These are phyloP conservation scores for Sebastes kiyomatsui DNA, from an alignment of 2,797 vertebrate species.

Conservation along the genomic window DNA sequence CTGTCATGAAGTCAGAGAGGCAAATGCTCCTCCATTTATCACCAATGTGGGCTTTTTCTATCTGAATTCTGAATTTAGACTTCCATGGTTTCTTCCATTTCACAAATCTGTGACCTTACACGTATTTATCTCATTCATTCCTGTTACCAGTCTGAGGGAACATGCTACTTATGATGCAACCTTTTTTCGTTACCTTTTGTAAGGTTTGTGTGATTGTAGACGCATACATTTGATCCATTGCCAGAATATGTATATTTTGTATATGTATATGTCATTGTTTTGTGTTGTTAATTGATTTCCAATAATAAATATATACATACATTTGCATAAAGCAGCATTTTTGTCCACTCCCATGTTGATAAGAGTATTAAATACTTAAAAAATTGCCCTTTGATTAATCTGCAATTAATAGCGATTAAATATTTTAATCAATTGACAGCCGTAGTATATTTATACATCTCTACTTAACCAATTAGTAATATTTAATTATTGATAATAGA, in stretches of 20 bases:
- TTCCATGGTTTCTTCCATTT: background rate
- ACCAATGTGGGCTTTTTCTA: background rate
- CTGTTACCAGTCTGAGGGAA: background rate
- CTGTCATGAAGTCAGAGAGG: conserved; percentile 1
- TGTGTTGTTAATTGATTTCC: too few species aligned
- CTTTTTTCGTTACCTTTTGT: background rate
- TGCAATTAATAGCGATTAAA: too few species aligned
- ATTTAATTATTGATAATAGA: background rate
- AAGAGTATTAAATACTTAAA: too few species aligned
- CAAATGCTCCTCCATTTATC: background rate
- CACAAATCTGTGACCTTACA: background rate
- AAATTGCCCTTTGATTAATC: too few species aligned
- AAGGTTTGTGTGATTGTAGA: background rate
- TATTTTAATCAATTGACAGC: too few species aligned
- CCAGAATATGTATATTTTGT: too few species aligned
- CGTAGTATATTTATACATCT: background rate
- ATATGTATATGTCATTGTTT: too few species aligned
- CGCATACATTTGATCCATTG: background rate
- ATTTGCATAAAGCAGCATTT: too few species aligned
- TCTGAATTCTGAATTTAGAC: background rate
- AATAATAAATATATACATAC: too few species aligned
- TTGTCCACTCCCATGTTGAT: too few species aligned
- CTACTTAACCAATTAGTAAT: background rate
- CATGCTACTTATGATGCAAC: background rate
- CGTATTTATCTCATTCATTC: background rate